Evolutionary conservation across 2,888 invertebrate genomes (phyloP).

Genomic region (Macrosoma leucophasiata): DNA sequence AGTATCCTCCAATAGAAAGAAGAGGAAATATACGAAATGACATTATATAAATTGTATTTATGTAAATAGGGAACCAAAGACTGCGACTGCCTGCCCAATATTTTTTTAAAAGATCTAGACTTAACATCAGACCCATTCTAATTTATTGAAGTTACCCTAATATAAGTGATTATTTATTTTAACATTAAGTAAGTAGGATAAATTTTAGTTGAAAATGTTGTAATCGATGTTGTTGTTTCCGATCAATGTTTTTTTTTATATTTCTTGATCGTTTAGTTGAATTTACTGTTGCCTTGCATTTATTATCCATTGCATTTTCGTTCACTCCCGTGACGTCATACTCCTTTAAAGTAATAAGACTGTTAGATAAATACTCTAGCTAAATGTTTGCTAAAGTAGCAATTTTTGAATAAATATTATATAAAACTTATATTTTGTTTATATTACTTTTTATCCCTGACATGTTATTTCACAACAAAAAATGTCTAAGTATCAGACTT

Average conservation of each 20-base stretch:
- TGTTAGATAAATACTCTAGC: slow-evolving; percentile 71
- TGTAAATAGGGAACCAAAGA: slow-evolving; percentile 69
- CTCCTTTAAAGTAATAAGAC: slow-evolving; percentile 72
- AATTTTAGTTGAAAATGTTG: slow-evolving; percentile 38
- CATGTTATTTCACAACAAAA: no score
- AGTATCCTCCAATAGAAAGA: slow-evolving; percentile 60
- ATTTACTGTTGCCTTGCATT: slow-evolving; percentile 45
- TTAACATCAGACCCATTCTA: slow-evolving; percentile 48
- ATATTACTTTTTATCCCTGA: no score
- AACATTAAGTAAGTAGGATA: slow-evolving; percentile 48
- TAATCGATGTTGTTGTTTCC: slow-evolving; percentile 26
- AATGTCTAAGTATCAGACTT: no score
- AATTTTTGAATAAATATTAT: slow-evolving; percentile 56
- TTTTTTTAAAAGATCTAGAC: slow-evolving; percentile 42
- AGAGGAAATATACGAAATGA: slow-evolving; percentile 42
- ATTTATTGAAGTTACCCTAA: slow-evolving; percentile 73
- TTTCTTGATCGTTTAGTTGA: slow-evolving; percentile 32
- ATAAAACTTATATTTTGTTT: slow-evolving; percentile 34
- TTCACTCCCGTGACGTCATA: slow-evolving; percentile 57
- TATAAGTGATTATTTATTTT: slow-evolving; percentile 69
- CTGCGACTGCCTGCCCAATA: slow-evolving; percentile 55
- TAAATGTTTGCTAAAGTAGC: slow-evolving; percentile 53
- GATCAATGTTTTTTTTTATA: slow-evolving; percentile 16
- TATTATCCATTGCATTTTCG: slow-evolving; percentile 61
- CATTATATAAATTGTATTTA: slow-evolving; percentile 35